Evolutionary conservation across 2,888 invertebrate genomes (phyloP), one percentile per base, ranked within the genome.

Genomic region (Agrotis clavis): DNA sequence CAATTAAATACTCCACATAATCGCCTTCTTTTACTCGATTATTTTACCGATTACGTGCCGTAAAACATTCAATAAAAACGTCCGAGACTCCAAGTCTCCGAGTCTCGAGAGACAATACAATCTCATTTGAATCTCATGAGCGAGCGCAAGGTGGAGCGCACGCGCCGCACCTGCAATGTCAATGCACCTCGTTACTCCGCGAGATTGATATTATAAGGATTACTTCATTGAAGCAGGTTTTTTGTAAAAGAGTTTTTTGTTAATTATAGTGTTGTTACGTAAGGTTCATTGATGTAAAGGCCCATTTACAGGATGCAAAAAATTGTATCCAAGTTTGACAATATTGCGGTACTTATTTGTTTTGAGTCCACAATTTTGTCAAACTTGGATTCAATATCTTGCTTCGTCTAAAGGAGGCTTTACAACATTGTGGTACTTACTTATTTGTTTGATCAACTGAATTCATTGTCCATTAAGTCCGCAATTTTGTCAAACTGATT

Each of bases 121-220:
- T 85, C 84, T 84, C 84, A 84, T 86, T 86, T 83, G 86, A 80
- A 83, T 79, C 82, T 87, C 84, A 86, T 76, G 82, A 74, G 77
- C 70, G 79, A 66, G 70, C 73, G 86, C 87, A 82, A 82, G 89
- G 81, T 84, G 86, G 71, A 21, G 75, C 68, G 79, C 82, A 86
- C 85, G 84, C 75, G 79, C 67, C 72, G 76, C 91, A 90, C 90
- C 90, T 90, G 91, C 91, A 77, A 87, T 84, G 92, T 92, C 91
- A 89, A 88, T 84, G 91, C 82, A 89, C 85, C 81, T 81, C 76
- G 71, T 74, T 78, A 76, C 71, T n/a, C 25, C 62, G 25, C 53
- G 71, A 83, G 83, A 82, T 84, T 83, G 74, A 72, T 82, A 82
- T 71, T 78, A 70, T 60, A 75, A 68, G 83, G 51, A 82, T 79